Evolutionary conservation across 2,888 invertebrate species (phyloP).

Genomic region (Lottia gigantea): DNA sequence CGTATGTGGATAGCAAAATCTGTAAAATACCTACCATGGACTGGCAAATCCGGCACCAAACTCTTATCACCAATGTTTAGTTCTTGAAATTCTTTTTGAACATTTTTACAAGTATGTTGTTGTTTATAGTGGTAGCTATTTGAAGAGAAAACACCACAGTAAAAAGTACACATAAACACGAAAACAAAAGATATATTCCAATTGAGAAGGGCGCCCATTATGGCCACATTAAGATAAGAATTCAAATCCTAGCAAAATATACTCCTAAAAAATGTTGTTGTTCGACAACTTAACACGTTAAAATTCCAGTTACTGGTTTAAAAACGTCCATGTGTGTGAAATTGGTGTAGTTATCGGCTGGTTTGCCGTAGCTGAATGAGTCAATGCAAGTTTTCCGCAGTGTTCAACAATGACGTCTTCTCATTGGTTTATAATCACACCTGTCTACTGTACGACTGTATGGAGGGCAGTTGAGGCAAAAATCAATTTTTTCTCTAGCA

Average conservation of each 20-base stretch:
- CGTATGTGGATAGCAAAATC: too few species aligned
- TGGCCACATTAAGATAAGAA: slow-evolving; percentile 4
- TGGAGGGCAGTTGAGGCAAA: too few species aligned
- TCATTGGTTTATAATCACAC: slow-evolving; percentile 6
- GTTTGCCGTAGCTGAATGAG: too few species aligned
- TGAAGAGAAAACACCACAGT: not conserved
- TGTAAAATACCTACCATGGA: not conserved
- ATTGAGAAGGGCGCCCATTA: not conserved
- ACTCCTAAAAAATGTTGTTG: not conserved
- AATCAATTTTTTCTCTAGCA: too few species aligned
- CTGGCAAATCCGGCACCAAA: not conserved
- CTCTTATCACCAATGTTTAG: not conserved
- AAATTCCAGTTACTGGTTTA: too few species aligned
- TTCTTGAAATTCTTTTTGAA: not conserved
- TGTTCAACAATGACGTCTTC: not conserved
- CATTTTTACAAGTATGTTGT: not conserved
- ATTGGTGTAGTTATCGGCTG: too few species aligned
- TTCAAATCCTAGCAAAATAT: not conserved
- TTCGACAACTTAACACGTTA: slow-evolving; percentile 1
- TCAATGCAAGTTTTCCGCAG: too few species aligned
- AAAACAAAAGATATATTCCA: slow-evolving; percentile 1
- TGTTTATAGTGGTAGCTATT: not conserved
- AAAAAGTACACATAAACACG: not conserved
- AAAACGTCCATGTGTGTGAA: too few species aligned
- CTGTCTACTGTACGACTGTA: not conserved